Evolutionary conservation across 2,888 invertebrate species (phyloP).

Genomic region (Sinotaia quadrata): DNA sequence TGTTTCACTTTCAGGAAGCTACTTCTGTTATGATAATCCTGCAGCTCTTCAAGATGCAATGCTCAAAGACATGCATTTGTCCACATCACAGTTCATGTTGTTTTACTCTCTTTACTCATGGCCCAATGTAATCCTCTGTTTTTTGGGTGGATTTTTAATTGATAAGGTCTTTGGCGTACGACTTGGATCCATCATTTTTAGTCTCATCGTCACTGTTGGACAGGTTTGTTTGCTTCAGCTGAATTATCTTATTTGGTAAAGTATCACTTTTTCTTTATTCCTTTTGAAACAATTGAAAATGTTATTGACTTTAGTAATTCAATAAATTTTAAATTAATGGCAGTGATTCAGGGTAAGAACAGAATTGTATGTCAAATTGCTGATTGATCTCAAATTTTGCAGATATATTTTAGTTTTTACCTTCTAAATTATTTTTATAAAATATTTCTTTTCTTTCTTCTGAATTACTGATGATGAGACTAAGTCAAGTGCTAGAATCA

Average conservation of each 20-base stretch:
- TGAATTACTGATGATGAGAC: too few species aligned
- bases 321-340: not conserved
- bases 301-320: not conserved
- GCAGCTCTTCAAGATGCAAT: slow-evolving; percentile 92
- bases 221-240: slow-evolving; percentile 75
- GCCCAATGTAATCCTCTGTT: slow-evolving; percentile 96
- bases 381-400: too few species aligned
- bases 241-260: not conserved
- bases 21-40: slow-evolving; percentile 98
- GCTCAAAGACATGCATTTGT: slow-evolving; percentile 84
- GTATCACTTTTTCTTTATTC: not conserved
- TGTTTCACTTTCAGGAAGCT: slow-evolving; percentile 92
- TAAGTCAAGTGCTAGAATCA: too few species aligned
- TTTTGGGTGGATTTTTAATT: slow-evolving; percentile 95
- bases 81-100: slow-evolving; percentile 86
- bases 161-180: slow-evolving; percentile 96
- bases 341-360: not conserved
- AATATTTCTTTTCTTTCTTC: too few species aligned
- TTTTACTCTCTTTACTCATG: slow-evolving; percentile 96
- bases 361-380: too few species aligned
- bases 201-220: slow-evolving; percentile 87
- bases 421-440: too few species aligned
- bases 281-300: not conserved
- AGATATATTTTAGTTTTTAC: too few species aligned
- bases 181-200: slow-evolving; percentile 91